Conservation (phyloP, 2,888 invertebrate genomes). For the Sarcophaga rosellei region DNA sequence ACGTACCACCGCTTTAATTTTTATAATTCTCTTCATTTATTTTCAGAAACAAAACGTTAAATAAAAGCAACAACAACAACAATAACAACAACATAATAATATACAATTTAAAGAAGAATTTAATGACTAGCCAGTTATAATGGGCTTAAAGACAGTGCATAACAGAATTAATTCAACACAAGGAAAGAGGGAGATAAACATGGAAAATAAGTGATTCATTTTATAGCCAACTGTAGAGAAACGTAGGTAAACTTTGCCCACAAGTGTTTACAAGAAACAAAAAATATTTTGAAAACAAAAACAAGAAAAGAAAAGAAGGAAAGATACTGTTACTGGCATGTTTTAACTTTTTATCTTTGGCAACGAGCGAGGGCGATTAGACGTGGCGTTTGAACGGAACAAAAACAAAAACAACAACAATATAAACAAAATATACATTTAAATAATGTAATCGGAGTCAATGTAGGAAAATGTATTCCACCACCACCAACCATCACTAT, state of each 20-base stretch:
- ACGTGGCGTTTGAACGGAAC: slow-evolving; percentile 32
- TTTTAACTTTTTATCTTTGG: slow-evolving; percentile 51
- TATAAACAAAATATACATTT: slow-evolving; percentile 5
- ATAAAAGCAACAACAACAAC: slow-evolving; percentile 4
- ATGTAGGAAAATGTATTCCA: slow-evolving; percentile 56
- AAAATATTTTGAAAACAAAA: no score
- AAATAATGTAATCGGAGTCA: slow-evolving; percentile 56
- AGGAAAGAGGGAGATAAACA: background rate
- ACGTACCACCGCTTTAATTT: slow-evolving; percentile 39
- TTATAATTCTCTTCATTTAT: slow-evolving; percentile 38
- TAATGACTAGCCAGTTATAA: slow-evolving; percentile 53
- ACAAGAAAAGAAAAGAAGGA: slow-evolving; percentile 15
- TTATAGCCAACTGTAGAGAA: background rate
- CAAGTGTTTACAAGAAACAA: background rate
- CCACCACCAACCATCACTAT: slow-evolving; percentile 15
- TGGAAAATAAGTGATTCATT: background rate
- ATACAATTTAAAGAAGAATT: slow-evolving; percentile 61
- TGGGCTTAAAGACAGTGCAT: background rate
- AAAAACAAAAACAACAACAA: background rate
- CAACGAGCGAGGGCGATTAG: slow-evolving; percentile 61
- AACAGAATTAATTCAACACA: slow-evolving; percentile 15
- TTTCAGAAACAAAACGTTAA: slow-evolving; percentile 42
- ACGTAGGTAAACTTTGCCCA: background rate
- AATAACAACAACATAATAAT: slow-evolving; percentile 6
- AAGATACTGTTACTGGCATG: slow-evolving; percentile 45